Evolutionary conservation across 2,888 invertebrate species (phyloP), one percentile per base, ranked within the genome.

Genomic region (Microctonus brassicae): DNA sequence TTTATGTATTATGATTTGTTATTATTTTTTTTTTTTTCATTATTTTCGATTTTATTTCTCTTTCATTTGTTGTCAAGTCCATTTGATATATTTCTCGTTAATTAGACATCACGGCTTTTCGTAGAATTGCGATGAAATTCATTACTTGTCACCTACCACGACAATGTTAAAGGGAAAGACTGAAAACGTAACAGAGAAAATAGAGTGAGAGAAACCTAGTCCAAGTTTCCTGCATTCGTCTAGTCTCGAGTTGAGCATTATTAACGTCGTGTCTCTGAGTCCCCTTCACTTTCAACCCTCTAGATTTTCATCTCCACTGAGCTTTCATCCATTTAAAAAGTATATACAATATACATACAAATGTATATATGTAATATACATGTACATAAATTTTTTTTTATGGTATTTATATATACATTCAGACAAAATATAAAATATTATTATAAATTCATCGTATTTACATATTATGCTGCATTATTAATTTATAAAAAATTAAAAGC

Each of bases 191-290:
- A 47, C 17, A 6, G 47, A 60, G 36, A 55, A 34, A 60, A 60
- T 24, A 17, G 13, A n/a, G n/a, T n/a, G 39, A 39, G 39, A 39
- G 39, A 39, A 70, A 63, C 58, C 72, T 24, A 70, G 76, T 77
- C 75, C 76, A 76, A 77, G 77, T 77, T 77, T 77, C 65, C 69
- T 70, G 75, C 75, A 77, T 74, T 77, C 75, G 71, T 52, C 61
- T 39, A 39, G 65, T 57, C 57, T 26, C 7, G 70, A 42, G 42
- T 39, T 34, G 70, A 73, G 74, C 74, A 69, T 77, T 77, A 77
- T 77, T 77, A 75, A 77, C 75, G 74, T 73, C 67, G 42, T 42
- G 36, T 66, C 55, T 66, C 22, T 55, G 52, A 17, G 33, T n/a
- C 55, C 55, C 53, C 36, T 33, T 20, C 24, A 53, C 42, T 47